A percentile compares a stretch with the other conserved stretches of the same genome.
phyloP scores from a whole-genome alignment of 2,797 vertebrate species.

The Geotrypetes seraphini region DNA sequence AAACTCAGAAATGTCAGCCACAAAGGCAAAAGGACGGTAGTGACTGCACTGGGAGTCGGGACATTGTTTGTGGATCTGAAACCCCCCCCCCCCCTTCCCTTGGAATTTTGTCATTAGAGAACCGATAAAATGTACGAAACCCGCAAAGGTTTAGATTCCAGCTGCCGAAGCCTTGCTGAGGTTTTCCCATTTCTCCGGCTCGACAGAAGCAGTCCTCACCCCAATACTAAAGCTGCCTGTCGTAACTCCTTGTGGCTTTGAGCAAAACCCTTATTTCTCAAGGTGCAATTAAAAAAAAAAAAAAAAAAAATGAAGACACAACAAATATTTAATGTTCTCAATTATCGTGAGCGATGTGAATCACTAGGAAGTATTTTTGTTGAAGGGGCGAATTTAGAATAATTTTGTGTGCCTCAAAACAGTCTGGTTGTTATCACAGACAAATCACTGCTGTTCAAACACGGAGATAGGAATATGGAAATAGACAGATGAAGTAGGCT shows the following conservation, averaged over 20 bases:
- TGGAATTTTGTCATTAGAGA: too few species aligned
- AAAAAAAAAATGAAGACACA: too few species aligned
- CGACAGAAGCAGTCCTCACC: not conserved
- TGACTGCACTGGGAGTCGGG: constrained; percentile 10
- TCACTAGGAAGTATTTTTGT: too few species aligned
- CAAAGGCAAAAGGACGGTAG: constrained; percentile 44
- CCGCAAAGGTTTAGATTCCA: not conserved
- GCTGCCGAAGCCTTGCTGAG: not conserved
- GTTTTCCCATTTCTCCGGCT: not conserved
- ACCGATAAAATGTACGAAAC: too few species aligned
- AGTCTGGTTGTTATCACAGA: not conserved
- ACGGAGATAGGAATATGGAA: not conserved
- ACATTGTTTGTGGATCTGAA: constrained; percentile 19
- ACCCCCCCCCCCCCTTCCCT: not conserved
- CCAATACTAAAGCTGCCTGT: not conserved
- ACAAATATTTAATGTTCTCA: constrained; percentile 2
- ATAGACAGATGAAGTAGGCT: not conserved
- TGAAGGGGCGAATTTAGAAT: not conserved
- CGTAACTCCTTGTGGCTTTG: not conserved
- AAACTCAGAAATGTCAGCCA: constrained; percentile 41
- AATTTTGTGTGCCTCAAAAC: not conserved
- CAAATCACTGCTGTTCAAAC: not conserved
- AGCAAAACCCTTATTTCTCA: constrained; percentile 1
- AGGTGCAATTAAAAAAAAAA: not conserved
- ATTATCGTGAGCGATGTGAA: not conserved